A percentile compares a stretch with the other conserved stretches of the same genome.
Evolutionary conservation across 2,113 vertebrate genomes (phyloP).

Genomic region (Cygnus buccinator): DNA sequence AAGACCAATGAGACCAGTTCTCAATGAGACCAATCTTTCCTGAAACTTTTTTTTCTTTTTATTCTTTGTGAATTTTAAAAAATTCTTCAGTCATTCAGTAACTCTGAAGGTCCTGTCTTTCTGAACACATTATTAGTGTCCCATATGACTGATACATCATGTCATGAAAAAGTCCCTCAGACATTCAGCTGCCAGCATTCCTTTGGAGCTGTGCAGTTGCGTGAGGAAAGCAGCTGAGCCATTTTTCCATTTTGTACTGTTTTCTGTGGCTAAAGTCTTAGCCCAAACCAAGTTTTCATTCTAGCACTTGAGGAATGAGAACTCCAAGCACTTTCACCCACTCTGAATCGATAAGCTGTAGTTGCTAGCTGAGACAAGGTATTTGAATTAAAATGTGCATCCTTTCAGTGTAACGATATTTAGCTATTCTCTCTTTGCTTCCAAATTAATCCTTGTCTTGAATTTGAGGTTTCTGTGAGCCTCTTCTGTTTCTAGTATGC

Average conservation of each 20-base stretch:
- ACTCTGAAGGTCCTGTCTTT: neutral
- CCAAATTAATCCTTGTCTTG: constrained; percentile 1
- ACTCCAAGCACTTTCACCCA: neutral
- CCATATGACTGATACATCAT: neutral
- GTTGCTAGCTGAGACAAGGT: neutral
- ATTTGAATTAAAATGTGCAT: constrained; percentile 21
- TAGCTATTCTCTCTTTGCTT: neutral
- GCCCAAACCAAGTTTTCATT: neutral
- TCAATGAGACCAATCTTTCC: neutral
- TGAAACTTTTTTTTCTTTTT: neutral
- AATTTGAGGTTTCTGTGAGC: neutral
- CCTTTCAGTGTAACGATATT: neutral
- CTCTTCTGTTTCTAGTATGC: constrained; percentile 11
- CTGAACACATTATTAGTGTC: neutral
- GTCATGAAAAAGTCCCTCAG: neutral
- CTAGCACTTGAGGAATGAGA: neutral
- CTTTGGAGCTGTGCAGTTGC: neutral
- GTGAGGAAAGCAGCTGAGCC: neutral
- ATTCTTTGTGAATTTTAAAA: neutral
- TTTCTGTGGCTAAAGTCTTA: constrained; percentile 3
- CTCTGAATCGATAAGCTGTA: neutral
- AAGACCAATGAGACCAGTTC: neutral
- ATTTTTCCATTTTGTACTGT: neutral
- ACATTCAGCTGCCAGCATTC: neutral
- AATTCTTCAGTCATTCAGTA: neutral